A percentile compares a stretch with the other conserved stretches of the same genome.
Conservation (phyloP, 1,140 invertebrate genomes). For the Daktulosphaira vitifoliae region DNA sequence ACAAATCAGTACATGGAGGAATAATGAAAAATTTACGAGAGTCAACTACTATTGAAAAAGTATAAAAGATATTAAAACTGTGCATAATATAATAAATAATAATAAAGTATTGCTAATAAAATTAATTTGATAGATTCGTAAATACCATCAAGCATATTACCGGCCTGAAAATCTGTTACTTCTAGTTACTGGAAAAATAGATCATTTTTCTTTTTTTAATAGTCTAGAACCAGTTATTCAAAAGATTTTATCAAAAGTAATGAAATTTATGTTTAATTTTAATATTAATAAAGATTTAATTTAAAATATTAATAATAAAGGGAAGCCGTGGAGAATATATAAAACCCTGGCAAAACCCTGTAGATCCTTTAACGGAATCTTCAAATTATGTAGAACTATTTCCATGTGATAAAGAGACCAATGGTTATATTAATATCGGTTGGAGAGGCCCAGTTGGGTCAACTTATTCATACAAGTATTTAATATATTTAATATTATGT, state of each 20-base stretch:
- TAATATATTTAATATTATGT: too few relatives aligned
- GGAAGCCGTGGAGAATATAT: constrained; percentile 51
- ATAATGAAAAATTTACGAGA: constrained; percentile 73
- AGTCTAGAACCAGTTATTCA: constrained; percentile 63
- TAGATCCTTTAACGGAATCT: constrained; percentile 54
- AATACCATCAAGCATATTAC: constrained; percentile 80
- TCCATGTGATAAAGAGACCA: constrained; percentile 76
- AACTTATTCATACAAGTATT: constrained; percentile 48
- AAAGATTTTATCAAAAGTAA: constrained; percentile 54
- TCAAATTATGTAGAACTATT: constrained; percentile 52
- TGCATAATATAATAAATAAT: too few relatives aligned
- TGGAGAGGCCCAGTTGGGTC: constrained; percentile 74
- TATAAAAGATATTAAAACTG: too few relatives aligned
- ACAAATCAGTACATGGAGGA: constrained; percentile 75
- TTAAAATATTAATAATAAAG: constrained; percentile 44
- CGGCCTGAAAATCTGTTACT: constrained; percentile 81
- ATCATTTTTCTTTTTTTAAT: constrained; percentile 64
- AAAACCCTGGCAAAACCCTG: constrained; percentile 65
- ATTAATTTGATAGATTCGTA: constrained; percentile 51
- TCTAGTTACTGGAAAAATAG: constrained; percentile 72
- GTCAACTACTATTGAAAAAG: constrained; percentile 71
- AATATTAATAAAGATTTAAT: neutral
- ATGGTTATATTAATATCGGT: constrained; percentile 67
- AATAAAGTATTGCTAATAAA: too few relatives aligned
- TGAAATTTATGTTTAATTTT: neutral